Evolutionary conservation across 2,797 vertebrate genomes (phyloP).

Genomic region (Cynopterus sphinx): DNA sequence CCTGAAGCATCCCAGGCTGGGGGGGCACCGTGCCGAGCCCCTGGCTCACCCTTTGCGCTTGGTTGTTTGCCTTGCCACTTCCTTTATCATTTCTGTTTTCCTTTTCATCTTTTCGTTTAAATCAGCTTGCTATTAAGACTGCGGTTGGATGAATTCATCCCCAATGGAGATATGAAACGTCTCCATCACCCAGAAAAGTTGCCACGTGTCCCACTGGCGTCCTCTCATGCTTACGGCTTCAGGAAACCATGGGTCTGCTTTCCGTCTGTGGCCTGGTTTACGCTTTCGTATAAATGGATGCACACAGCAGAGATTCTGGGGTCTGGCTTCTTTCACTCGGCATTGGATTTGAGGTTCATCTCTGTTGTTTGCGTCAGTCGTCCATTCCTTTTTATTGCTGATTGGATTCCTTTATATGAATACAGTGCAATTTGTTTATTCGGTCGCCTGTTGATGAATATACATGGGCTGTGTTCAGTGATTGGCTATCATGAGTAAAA

Average conservation of each 20-base stretch:
- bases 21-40: not conserved
- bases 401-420: not conserved
- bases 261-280: not conserved
- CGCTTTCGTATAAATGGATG: not conserved
- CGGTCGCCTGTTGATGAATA: not conserved
- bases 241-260: not conserved
- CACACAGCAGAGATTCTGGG: not conserved
- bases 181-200: not conserved
- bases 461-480: not conserved
- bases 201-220: not conserved
- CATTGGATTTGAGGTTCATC: not conserved
- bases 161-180: not conserved
- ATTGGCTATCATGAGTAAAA: not conserved
- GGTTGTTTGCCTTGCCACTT: not conserved
- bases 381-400: not conserved
- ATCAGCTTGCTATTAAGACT: not conserved
- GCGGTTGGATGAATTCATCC: not conserved
- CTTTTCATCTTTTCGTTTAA: not conserved
- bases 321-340: not conserved
- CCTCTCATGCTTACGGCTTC: not conserved
- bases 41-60: not conserved
- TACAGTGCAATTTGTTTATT: not conserved
- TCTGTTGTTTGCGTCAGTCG: not conserved
- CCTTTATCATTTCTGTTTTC: not conserved
- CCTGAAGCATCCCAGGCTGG: not conserved